These are phyloP conservation scores for Podotricha telesiphe DNA, from an alignment of 2,888 invertebrate species.

Conservation along the genomic window DNA sequence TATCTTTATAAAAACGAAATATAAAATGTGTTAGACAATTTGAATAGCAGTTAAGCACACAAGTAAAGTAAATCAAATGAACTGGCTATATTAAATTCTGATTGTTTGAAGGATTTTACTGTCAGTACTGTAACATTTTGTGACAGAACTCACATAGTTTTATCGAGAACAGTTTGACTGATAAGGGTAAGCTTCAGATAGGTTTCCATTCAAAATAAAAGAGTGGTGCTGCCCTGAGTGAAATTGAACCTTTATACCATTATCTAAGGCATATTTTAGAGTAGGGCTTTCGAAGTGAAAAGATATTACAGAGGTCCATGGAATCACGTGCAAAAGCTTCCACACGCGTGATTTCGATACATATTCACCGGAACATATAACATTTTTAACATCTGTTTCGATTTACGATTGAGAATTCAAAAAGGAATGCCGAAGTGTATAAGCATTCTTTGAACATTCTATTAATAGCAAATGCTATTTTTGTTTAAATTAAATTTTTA, in stretches of 20 bases:
- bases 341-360: conserved; percentile 47
- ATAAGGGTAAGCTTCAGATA: conserved; percentile 41
- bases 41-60: not conserved
- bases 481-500: no score
- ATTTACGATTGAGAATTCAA: conserved; percentile 43
- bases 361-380: conserved; percentile 47
- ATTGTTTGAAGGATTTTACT: conserved; percentile 16
- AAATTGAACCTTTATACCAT: not conserved
- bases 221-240: not conserved
- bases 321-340: conserved; percentile 45
- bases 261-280: conserved; percentile 23
- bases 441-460: no score
- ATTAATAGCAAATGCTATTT: no score
- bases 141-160: conserved; percentile 36
- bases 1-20: no score
- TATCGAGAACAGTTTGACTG: conserved; percentile 43
- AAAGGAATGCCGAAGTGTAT: conserved; percentile 30
- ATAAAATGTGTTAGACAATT: not conserved
- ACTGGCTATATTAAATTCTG: conserved; percentile 20
- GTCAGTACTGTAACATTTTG: conserved; percentile 27
- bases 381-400: conserved; percentile 49
- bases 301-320: conserved; percentile 30
- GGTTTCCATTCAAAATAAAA: conserved; percentile 35
- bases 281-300: conserved; percentile 5
- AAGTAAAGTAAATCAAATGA: conserved; percentile 4